Evolutionary conservation across 92 coral and sea anemone genomes (phyloP).

Genomic region (Phymanthus crucifer): DNA sequence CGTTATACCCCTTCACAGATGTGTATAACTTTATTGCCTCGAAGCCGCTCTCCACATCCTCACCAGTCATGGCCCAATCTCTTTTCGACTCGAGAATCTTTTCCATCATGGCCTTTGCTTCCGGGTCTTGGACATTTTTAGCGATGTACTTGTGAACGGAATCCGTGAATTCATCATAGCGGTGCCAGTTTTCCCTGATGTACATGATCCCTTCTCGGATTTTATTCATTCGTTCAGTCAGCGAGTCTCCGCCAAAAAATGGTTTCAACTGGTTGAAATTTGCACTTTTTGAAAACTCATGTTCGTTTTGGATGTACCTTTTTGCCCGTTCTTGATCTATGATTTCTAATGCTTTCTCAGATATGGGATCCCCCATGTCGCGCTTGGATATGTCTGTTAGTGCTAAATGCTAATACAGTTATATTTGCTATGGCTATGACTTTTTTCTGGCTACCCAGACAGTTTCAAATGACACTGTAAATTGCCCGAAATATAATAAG

Average conservation of each 20-base stretch:
- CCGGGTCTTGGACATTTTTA: background rate
- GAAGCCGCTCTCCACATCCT: background rate
- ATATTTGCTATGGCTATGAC: too few relatives aligned
- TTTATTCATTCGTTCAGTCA: background rate
- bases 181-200: slow-evolving; percentile 8
- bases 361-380: too few relatives aligned
- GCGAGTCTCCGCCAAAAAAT: background rate
- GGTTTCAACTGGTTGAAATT: slow-evolving; percentile 15
- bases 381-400: too few relatives aligned
- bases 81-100: background rate
- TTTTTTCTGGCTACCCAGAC: too few relatives aligned
- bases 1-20: slow-evolving; percentile 17
- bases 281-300: slow-evolving; percentile 13
- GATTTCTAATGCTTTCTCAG: background rate
- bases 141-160: background rate
- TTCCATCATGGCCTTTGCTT: slow-evolving; percentile 12
- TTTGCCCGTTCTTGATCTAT: background rate
- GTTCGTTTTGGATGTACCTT: slow-evolving; percentile 5
- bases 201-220: slow-evolving; percentile 3
- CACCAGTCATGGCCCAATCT: slow-evolving; percentile 9
- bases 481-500: too few relatives aligned
- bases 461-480: too few relatives aligned
- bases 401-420: too few relatives aligned
- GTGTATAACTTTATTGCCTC: slow-evolving; percentile 4
- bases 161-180: background rate